Conservation (phyloP, 2,113 vertebrate species). For the Heterotis niloticus region DNA sequence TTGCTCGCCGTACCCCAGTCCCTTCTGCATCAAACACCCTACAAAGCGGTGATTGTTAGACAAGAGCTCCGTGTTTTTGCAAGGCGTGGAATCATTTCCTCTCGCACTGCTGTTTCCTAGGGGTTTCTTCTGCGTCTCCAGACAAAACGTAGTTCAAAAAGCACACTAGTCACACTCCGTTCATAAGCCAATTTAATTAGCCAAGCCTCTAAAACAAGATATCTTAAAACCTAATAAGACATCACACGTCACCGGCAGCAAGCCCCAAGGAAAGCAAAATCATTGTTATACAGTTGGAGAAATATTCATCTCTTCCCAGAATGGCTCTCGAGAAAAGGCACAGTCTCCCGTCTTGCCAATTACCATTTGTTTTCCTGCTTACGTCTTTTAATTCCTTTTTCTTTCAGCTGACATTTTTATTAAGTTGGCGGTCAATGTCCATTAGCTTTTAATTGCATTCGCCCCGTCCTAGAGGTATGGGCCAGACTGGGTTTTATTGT, state of each 20-base stretch:
- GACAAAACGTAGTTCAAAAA: conserved; percentile 41
- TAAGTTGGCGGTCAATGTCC: conserved; percentile 31
- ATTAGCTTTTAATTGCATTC: conserved; percentile 50
- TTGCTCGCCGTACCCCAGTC: not conserved
- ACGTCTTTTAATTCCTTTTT: conserved; percentile 37
- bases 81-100: not conserved
- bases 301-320: conserved; percentile 33
- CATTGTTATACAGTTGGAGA: conserved; percentile 40
- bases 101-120: conserved; percentile 15
- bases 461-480: conserved; percentile 45
- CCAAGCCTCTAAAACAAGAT: conserved; percentile 52
- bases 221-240: conserved; percentile 50
- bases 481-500: conserved; percentile 44
- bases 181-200: conserved; percentile 58
- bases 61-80: not conserved
- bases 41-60: not conserved
- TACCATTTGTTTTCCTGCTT: conserved; percentile 43
- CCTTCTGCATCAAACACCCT: not conserved
- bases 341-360: conserved; percentile 35
- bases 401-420: conserved; percentile 41
- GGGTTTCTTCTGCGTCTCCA: conserved; percentile 9
- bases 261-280: conserved; percentile 43
- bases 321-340: conserved; percentile 40
- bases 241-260: conserved; percentile 49
- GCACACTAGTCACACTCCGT: conserved; percentile 38